A percentile compares a stretch with the other conserved stretches of the same genome.
These are phyloP conservation scores for Typhlichthys eigenmanni DNA, from an alignment of 2,797 vertebrate species.

Conservation along the genomic window DNA sequence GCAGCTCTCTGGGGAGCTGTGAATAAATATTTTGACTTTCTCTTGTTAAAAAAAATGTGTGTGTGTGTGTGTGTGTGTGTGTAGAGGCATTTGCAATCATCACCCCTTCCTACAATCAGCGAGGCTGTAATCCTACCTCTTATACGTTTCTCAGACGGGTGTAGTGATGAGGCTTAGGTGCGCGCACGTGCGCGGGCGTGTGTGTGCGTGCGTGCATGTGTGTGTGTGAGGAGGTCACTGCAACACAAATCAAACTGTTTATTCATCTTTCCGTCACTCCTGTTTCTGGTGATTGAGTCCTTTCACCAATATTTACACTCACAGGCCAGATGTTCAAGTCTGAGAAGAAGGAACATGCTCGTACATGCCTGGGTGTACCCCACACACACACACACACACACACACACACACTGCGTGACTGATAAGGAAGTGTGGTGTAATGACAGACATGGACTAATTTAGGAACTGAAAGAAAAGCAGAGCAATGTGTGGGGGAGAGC, in stretches of 20 bases:
- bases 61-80: constrained; percentile 16
- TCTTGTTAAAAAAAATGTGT: constrained; percentile 26
- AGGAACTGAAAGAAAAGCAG: neutral
- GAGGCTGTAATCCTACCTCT: constrained; percentile 54
- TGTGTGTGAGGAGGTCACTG: constrained; percentile 17
- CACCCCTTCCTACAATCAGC: constrained; percentile 28
- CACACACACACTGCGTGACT: neutral
- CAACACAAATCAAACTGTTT: constrained; percentile 56
- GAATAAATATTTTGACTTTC: constrained; percentile 64
- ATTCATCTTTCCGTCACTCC: constrained; percentile 33
- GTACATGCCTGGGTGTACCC: neutral
- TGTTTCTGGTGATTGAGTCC: constrained; percentile 58
- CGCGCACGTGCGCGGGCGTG: constrained; percentile 1
- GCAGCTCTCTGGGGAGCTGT: constrained; percentile 48
- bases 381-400: constrained; percentile 11
- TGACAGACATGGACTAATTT: neutral
- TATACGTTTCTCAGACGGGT: constrained; percentile 46
- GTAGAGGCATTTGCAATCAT: constrained; percentile 37
- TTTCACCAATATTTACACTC: constrained; percentile 47
- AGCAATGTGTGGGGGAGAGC: neutral
- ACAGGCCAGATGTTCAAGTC: constrained; percentile 52
- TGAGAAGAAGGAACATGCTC: constrained; percentile 5
- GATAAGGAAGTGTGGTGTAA: constrained; percentile 14
- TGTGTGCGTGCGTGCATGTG: constrained; percentile 10
- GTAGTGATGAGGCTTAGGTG: constrained; percentile 30